A percentile compares a stretch with the other conserved stretches of the same genome.
phyloP scores from a whole-genome alignment of 2,797 vertebrate genomes.

The Nannoperca australis region DNA sequence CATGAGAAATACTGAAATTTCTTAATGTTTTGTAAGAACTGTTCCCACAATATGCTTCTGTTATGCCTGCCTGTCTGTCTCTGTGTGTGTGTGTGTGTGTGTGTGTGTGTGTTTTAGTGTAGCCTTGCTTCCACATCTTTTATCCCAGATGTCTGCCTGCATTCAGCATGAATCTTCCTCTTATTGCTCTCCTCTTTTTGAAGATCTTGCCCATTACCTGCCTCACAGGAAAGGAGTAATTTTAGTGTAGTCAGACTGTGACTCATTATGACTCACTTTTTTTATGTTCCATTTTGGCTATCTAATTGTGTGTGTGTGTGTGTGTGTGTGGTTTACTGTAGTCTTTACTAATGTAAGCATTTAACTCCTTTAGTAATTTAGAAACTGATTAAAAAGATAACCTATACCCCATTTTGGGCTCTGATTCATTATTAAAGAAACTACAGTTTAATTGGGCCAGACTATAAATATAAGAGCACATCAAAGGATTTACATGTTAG shows the following conservation, averaged over 20 bases:
- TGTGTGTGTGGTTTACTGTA: not conserved
- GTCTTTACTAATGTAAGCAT: constrained; percentile 30
- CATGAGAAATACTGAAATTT: not conserved
- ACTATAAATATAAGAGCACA: constrained; percentile 21
- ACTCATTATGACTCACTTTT: constrained; percentile 66
- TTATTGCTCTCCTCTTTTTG: constrained; percentile 26
- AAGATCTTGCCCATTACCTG: constrained; percentile 60
- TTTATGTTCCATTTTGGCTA: constrained; percentile 9
- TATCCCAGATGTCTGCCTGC: constrained; percentile 26
- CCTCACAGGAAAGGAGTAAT: constrained; percentile 52
- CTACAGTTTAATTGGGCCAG: constrained; percentile 19
- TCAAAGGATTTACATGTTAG: constrained; percentile 39
- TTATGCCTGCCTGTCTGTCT: not conserved
- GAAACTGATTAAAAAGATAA: constrained; percentile 33
- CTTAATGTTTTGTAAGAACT: not conserved
- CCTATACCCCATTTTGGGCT: constrained; percentile 21
- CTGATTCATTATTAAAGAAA: constrained; percentile 53
- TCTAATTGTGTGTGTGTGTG: not conserved
- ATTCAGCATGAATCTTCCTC: constrained; percentile 27
- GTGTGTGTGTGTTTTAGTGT: constrained; percentile 18
- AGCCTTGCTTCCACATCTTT: constrained; percentile 29
- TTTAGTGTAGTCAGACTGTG: constrained; percentile 51
- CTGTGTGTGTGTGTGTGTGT: not conserved
- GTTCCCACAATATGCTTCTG: not conserved
- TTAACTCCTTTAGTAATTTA: constrained; percentile 38